These are phyloP conservation scores for Nyctibius bracteatus DNA, from an alignment of 2,113 vertebrate genomes.

Conservation along the genomic window DNA sequence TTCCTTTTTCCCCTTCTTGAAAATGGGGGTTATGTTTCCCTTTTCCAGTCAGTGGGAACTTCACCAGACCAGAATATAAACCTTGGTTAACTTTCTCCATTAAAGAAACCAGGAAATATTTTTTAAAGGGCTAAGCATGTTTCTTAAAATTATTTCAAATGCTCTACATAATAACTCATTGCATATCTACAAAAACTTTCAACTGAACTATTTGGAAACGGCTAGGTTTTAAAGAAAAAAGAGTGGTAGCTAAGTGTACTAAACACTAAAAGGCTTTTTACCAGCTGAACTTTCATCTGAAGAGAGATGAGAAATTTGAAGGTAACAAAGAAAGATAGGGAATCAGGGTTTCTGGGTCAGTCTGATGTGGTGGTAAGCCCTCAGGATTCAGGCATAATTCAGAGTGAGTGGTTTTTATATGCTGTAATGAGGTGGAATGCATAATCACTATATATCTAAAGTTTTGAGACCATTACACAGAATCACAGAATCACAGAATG, in stretches of 20 bases:
- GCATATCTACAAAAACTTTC: slow-evolving; percentile 34
- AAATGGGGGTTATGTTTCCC: no score
- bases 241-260: not conserved
- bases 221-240: slow-evolving; percentile 25
- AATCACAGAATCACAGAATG: no score
- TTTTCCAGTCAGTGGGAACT: no score
- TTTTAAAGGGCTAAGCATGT: not conserved
- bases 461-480: not conserved
- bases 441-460: not conserved
- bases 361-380: not conserved
- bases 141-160: not conserved
- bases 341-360: not conserved
- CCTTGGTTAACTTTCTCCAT: not conserved
- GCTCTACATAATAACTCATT: not conserved
- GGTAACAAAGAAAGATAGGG: not conserved
- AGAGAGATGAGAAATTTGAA: not conserved
- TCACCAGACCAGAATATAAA: not conserved
- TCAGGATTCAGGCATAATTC: not conserved
- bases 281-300: not conserved
- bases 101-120: not conserved
- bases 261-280: slow-evolving; percentile 5
- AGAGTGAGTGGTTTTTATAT: not conserved
- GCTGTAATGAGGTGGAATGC: not conserved
- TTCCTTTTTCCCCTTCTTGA: no score
- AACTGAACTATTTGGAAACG: slow-evolving; percentile 50